Conservation (phyloP, 1,140 invertebrate genomes). For the Drosophila virilis region DNA sequence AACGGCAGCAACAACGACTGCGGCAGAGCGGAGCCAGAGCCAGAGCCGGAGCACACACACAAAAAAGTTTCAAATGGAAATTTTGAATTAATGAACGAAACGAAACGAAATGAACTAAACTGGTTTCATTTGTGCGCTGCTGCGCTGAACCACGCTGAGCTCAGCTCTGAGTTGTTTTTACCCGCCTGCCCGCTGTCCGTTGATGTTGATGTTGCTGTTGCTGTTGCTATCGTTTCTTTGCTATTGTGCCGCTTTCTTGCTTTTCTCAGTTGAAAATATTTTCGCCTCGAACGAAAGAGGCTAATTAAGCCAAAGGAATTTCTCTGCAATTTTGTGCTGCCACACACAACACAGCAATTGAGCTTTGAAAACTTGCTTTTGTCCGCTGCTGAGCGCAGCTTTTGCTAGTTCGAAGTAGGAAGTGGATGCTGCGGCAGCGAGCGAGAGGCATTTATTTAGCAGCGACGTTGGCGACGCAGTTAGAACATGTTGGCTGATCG, state of each 20-base stretch:
- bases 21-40: conserved; percentile 61
- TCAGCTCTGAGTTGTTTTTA: conserved; percentile 52
- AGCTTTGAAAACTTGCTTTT: conserved; percentile 76
- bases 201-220: conserved; percentile 36
- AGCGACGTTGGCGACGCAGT: conserved; percentile 40
- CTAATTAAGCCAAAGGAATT: conserved; percentile 83
- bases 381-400: conserved; percentile 65
- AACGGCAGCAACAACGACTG: conserved; percentile 57
- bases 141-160: conserved; percentile 57
- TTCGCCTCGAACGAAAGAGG: conserved; percentile 80
- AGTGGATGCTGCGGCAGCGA: conserved; percentile 30
- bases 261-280: conserved; percentile 81
- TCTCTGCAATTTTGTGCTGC: conserved; percentile 73
- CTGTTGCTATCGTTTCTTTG: conserved; percentile 35
- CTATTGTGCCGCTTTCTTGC: conserved; percentile 76
- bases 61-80: conserved; percentile 83
- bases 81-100: conserved; percentile 83
- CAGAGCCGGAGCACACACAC: conserved; percentile 43
- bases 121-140: conserved; percentile 81
- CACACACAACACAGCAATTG: conserved; percentile 59
- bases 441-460: conserved; percentile 20
- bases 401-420: conserved; percentile 57
- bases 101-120: conserved; percentile 83
- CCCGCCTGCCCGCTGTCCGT: conserved; percentile 15
- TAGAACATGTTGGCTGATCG: conserved; percentile 61